Conservation (phyloP, 2,113 vertebrate genomes). For the Oryzias melastigma region DNA sequence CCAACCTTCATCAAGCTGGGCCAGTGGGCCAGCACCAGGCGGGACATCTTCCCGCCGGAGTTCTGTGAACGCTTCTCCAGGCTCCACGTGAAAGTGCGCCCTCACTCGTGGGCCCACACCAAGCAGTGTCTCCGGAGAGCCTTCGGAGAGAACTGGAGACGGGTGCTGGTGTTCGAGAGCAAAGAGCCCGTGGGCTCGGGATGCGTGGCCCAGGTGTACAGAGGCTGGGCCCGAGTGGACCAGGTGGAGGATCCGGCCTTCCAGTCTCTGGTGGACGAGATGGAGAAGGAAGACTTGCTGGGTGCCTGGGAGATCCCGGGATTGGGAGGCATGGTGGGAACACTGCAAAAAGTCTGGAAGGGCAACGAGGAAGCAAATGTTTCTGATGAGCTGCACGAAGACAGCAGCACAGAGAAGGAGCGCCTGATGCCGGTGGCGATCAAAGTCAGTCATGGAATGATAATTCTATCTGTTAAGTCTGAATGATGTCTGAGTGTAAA, state of each 20-base stretch:
- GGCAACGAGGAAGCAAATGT: constrained; percentile 43
- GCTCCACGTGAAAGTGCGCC: constrained; percentile 85
- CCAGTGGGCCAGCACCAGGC: constrained; percentile 94
- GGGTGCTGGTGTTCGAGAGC: constrained; percentile 80
- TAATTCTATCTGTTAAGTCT: neutral
- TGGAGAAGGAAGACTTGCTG: constrained; percentile 64
- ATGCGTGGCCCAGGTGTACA: constrained; percentile 93
- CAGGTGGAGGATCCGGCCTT: constrained; percentile 69
- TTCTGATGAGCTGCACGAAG: constrained; percentile 26
- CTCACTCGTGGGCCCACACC: constrained; percentile 89
- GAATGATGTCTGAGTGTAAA: neutral
- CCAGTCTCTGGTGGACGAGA: constrained; percentile 45
- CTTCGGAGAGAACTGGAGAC: constrained; percentile 85
- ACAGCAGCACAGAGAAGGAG: constrained; percentile 37
- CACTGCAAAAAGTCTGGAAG: constrained; percentile 59
- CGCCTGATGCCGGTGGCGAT: constrained; percentile 87
- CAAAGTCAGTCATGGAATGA: constrained; percentile 81
- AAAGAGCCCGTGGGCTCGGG: constrained; percentile 89
- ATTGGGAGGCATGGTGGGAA: constrained; percentile 64
- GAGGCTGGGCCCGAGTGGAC: constrained; percentile 79
- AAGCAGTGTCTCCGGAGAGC: constrained; percentile 80
- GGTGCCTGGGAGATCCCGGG: constrained; percentile 81
- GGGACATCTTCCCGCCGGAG: constrained; percentile 87
- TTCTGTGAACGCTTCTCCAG: constrained; percentile 87
- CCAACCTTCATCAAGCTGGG: constrained; percentile 92